Base-by-base conservation (phyloP, 2,888 invertebrate genomes). In the Diaperis boleti region DNA sequence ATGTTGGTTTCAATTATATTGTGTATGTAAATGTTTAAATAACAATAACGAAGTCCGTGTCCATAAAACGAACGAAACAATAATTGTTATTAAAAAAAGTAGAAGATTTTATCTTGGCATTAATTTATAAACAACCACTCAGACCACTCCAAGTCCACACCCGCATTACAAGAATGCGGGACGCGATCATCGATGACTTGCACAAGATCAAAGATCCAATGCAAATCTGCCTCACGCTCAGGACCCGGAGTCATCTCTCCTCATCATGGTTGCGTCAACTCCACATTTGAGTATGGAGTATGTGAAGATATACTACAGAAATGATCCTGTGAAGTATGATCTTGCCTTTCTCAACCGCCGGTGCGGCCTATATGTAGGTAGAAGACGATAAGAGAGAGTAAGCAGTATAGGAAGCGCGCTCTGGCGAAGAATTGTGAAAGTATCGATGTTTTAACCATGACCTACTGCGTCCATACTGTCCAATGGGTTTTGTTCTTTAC, bases 191-290 rank as follows among this genome's bases (percentile, higher is more conserved):
- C 79, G 79, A 69, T 69, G 69, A 74, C 70, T 62, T 22, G 39
- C 18, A n/a, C n/a, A n/a, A n/a, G 44, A 14, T 14, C 52, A 54
- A 49, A 59, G 63, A 68, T 14, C 52, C 64, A 42, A 69, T 70
- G 4, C 33, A 49, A 44, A 67, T 73, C 74, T 69, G 72, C 81
- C 83, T 84, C 84, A 83, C 84, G 84, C 84, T 84, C 79, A 79
- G 79, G 81, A 81, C 80, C 81, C 78, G 82, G 80, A 81, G 81
- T 84, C 84, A 75, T 73, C 49, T 33, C 85, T 86, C 86, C 69
- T 87, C 87, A 85, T 85, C 86, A 82, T 85, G 85, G 87, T 77
- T 84, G 78, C 76, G 74, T 77, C 73, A 70, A 81, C 83, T 84
- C 84, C 78, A 80, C 74, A 68, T 26, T 73, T 81, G 80, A 81